A percentile compares a stretch with the other conserved stretches of the same genome.
These are phyloP conservation scores for Eulemur mongoz DNA, from an alignment of 2,797 vertebrate species.

Conservation along the genomic window DNA sequence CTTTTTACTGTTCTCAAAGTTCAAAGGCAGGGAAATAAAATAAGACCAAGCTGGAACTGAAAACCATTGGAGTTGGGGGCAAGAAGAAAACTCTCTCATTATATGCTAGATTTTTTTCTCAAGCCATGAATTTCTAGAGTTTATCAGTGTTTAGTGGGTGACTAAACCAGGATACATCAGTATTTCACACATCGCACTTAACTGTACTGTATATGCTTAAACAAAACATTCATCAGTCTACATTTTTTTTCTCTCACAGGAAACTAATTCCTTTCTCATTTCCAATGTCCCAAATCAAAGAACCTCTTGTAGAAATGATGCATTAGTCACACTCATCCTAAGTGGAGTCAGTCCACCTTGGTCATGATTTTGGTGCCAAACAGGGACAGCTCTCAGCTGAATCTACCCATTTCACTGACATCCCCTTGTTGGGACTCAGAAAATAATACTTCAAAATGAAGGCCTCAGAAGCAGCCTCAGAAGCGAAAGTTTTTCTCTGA, in stretches of 20 bases:
- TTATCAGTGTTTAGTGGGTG: neutral
- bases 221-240: neutral
- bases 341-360: no score
- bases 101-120: neutral
- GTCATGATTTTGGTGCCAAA: neutral
- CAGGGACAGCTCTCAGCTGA: neutral
- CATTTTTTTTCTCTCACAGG: neutral
- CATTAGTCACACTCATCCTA: no score
- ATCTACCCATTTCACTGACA: neutral
- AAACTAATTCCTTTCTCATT: neutral
- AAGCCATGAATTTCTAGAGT: neutral
- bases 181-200: neutral
- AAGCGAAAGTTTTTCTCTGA: neutral
- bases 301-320: neutral
- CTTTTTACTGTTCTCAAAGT: neutral
- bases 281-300: neutral
- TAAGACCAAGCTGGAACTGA: neutral
- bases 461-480: neutral
- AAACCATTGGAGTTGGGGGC: neutral
- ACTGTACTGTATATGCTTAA: neutral
- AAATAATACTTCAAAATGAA: neutral
- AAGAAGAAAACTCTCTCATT: neutral
- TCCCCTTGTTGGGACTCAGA: no score
- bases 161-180: neutral
- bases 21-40: neutral